Conservation (phyloP, 2,113 vertebrate genomes). For the Chitala chitala region DNA sequence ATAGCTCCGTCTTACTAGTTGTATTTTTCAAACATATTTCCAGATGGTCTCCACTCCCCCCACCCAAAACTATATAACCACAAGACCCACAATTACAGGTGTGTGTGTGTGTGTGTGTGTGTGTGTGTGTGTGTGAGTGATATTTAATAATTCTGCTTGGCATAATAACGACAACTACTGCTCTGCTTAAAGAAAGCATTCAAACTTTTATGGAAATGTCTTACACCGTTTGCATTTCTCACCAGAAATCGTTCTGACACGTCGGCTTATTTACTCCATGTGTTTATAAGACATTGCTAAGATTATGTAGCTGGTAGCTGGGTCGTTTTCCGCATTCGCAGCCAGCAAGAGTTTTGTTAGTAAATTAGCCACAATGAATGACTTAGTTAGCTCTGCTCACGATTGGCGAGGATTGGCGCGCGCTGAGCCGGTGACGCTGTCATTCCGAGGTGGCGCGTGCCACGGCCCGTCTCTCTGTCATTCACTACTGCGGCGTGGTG, state of each 20-base stretch:
- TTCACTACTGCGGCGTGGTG: slow-evolving; percentile 2
- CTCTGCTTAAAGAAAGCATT: slow-evolving; percentile 11
- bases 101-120: too few species aligned
- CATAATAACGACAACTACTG: slow-evolving; percentile 11
- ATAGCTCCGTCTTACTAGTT: not conserved
- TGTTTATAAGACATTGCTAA: slow-evolving; percentile 1
- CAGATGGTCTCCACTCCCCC: too few species aligned
- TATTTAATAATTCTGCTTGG: not conserved
- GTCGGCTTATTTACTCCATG: slow-evolving; percentile 3
- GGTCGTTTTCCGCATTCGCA: too few species aligned
- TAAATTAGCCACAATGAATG: slow-evolving; percentile 7
- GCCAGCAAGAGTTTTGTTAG: slow-evolving; percentile 18
- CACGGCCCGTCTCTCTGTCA: not conserved
- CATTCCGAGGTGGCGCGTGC: not conserved
- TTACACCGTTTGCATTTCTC: not conserved
- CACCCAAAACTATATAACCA: too few species aligned
- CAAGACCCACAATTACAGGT: too few species aligned
- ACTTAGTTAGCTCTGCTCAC: not conserved
- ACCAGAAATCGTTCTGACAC: slow-evolving; percentile 12
- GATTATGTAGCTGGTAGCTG: too few species aligned
- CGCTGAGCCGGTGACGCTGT: not conserved
- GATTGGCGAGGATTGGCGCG: not conserved
- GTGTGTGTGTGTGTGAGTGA: slow-evolving; percentile 7
- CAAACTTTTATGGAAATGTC: not conserved
- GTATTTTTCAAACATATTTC: not conserved